These are phyloP conservation scores for Ephydatia muelleri DNA, from an alignment of 37 sponge, comb jelly and placozoan genomes.

Conservation along the genomic window DNA sequence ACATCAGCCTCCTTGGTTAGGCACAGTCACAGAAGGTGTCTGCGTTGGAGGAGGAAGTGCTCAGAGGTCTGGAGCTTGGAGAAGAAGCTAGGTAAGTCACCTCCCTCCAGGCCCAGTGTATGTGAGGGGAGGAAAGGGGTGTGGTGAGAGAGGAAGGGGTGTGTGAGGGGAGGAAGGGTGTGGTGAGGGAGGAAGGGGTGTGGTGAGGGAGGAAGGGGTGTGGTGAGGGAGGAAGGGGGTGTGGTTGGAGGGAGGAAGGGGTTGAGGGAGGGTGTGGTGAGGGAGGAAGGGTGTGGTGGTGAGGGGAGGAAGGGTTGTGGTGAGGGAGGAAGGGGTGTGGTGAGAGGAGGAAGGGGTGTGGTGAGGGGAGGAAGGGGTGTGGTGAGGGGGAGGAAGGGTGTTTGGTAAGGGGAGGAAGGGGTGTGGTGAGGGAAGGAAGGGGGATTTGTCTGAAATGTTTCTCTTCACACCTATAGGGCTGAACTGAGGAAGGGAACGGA, in stretches of 20 bases:
- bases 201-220: too few species aligned
- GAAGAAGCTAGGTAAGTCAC: background rate
- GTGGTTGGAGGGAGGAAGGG: background rate
- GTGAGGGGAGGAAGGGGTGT: too few species aligned
- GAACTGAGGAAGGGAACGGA: background rate
- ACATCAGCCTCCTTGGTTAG: background rate
- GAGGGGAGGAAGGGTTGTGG: too few species aligned
- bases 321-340: background rate
- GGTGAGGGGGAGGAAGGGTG: background rate
- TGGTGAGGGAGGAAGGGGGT: too few species aligned
- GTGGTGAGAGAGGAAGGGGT: too few species aligned
- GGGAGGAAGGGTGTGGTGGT: too few species aligned
- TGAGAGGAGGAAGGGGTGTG: too few species aligned
- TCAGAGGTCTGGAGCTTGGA: background rate
- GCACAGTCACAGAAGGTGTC: background rate
- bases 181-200: background rate
- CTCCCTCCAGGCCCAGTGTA: too few species aligned
- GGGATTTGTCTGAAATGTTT: background rate
- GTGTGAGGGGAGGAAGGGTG: too few species aligned
- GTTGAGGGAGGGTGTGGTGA: too few species aligned
- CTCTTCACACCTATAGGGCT: background rate
- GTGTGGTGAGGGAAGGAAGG: too few species aligned
- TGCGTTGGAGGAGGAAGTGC: background rate
- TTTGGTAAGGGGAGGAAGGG: too few species aligned
- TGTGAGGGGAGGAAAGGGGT: background rate